phyloP scores from a whole-genome alignment of 23 tunicate genomes.

The Halocynthia roretzi region DNA sequence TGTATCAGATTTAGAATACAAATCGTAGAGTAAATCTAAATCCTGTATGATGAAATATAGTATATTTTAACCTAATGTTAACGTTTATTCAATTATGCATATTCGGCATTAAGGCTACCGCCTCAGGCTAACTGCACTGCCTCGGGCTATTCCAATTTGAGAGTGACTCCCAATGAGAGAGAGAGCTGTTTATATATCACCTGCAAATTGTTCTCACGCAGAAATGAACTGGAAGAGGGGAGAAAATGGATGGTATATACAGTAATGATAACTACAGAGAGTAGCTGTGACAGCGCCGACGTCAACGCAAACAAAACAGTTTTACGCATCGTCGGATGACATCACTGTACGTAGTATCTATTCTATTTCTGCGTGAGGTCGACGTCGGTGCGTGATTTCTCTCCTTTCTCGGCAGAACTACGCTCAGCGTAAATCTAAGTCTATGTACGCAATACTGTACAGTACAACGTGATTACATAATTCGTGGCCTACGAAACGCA shows the following conservation, averaged over 20 bases:
- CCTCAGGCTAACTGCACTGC: neutral
- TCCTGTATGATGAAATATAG: no score
- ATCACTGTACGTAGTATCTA: slow-evolving; percentile 6
- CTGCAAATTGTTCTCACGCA: slow-evolving; percentile 6
- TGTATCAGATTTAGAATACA: no score
- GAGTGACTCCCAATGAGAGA: slow-evolving; percentile 4
- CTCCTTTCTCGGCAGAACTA: neutral
- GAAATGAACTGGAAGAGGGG: neutral
- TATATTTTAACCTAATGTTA: no score
- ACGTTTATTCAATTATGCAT: no score
- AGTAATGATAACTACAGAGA: neutral
- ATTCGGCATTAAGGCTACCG: no score
- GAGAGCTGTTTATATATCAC: slow-evolving; percentile 1
- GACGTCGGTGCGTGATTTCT: slow-evolving; percentile 12
- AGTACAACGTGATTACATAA: no score
- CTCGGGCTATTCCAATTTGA: slow-evolving; percentile 20
- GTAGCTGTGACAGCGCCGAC: slow-evolving; percentile 21
- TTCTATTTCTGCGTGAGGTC: slow-evolving; percentile 32
- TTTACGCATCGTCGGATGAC: slow-evolving; percentile 1
- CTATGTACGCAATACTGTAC: no score
- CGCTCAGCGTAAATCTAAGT: no score
- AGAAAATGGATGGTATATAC: neutral
- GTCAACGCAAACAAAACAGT: slow-evolving; percentile 29
- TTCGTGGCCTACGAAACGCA: no score
- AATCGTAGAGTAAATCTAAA: no score